phyloP scores from a whole-genome alignment of 2,888 invertebrate species.

The Cheilosia urbana region DNA sequence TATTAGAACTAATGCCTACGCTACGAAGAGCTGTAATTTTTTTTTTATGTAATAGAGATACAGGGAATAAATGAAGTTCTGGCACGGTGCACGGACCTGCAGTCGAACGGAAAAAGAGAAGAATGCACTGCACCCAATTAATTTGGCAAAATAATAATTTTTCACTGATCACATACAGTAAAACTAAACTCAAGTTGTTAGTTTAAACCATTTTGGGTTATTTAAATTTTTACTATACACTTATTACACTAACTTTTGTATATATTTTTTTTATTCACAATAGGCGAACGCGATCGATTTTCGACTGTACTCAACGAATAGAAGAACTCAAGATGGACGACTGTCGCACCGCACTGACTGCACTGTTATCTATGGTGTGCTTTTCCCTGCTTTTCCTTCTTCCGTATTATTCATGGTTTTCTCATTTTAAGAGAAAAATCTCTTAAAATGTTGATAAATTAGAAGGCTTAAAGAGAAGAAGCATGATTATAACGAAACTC shows the following conservation, averaged over 20 bases:
- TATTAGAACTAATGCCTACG: constrained; percentile 49
- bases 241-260: constrained; percentile 32
- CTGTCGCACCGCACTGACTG: constrained; percentile 57
- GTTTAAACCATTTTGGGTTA: neutral
- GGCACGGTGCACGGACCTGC: constrained; percentile 18
- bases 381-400: constrained; percentile 10
- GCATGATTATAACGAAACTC: neutral
- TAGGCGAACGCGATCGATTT: constrained; percentile 52
- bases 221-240: constrained; percentile 27
- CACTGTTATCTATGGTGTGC: constrained; percentile 69
- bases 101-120: constrained; percentile 23
- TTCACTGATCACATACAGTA: constrained; percentile 8
- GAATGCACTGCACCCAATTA: constrained; percentile 44
- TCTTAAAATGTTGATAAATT: constrained; percentile 7
- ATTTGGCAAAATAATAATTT: constrained; percentile 8
- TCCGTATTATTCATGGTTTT: neutral
- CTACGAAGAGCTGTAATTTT: constrained; percentile 50
- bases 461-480: constrained; percentile 24
- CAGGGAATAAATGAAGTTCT: constrained; percentile 32
- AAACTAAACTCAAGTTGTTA: constrained; percentile 5
- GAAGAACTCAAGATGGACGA: constrained; percentile 70
- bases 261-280: constrained; percentile 44
- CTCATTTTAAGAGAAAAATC: constrained; percentile 9
- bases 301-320: constrained; percentile 36
- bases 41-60: constrained; percentile 65